phyloP scores from a whole-genome alignment of 2,888 invertebrate species.

The Drosophila picticornis region DNA sequence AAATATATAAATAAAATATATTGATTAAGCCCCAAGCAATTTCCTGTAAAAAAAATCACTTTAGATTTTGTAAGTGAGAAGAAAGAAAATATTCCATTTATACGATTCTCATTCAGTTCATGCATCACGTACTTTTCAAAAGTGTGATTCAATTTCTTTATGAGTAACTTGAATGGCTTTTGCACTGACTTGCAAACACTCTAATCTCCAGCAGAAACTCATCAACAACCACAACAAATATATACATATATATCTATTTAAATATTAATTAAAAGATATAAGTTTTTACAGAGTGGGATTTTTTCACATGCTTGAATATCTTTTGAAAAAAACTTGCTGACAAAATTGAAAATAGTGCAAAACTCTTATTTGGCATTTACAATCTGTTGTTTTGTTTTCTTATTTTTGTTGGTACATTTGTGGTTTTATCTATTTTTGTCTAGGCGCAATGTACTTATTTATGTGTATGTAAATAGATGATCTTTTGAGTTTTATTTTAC shows the following conservation, averaged over 20 bases:
- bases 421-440: slow-evolving; percentile 40
- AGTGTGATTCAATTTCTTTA: neutral
- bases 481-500: slow-evolving; percentile 40
- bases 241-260: neutral
- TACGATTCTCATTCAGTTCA: accelerated
- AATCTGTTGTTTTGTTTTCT: slow-evolving; percentile 22
- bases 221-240: neutral
- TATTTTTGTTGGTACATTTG: slow-evolving; percentile 25
- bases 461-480: slow-evolving; percentile 14
- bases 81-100: neutral
- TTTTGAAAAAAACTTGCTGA: neutral
- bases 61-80: neutral
- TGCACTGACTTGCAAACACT: neutral
- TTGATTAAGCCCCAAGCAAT: neutral
- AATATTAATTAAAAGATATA: neutral
- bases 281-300: neutral
- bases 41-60: neutral
- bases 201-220: neutral
- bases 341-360: neutral
- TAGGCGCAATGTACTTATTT: neutral
- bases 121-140: neutral
- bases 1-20: neutral
- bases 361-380: slow-evolving; percentile 49
- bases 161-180: neutral
- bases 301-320: neutral